Evolutionary conservation across 2,797 vertebrate genomes (phyloP), one percentile per base, ranked within the genome.

Genomic region (Alca torda): DNA sequence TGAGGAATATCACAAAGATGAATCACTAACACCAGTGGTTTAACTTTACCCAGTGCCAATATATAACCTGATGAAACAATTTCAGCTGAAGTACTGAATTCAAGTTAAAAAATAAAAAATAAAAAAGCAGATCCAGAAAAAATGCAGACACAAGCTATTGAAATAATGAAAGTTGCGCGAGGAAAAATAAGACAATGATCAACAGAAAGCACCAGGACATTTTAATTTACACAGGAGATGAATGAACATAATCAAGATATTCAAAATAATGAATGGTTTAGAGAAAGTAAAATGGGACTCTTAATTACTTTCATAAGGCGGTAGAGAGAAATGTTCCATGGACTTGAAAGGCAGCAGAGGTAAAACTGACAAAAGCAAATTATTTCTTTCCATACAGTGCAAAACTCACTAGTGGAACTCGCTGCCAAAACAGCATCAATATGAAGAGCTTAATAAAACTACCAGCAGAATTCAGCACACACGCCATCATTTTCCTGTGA

Each of bases 191-290:
- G 65, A 72, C 8, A 30, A 72, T 5, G 28, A 86, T 5, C 20
- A 86, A 70, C 30, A 80, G 56, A 70, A 91, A 83, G 39, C 45
- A n/a, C 5, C 16, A 70, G 26, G 28, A 45, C 20, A 64, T 86
- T 86, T 93, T 81, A 64, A 77, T 90, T 88, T 81, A 86, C 14
- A 65, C 4, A 75, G 65, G 87, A 61, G 76, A 89, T 51, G 37
- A 93, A 95, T 61, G 13, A 93, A 86, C 24, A 46, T 67, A 87
- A 87, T 87, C 39, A 87, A 80, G 76, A 74, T 68, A 78, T 18
- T 90, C 3, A 84, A 91, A 83, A 84, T 68, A 93, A 90, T 64
- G n/a, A 93, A 88, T 35, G 37, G 14, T 73, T 93, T 88, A 65
- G 26, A 65, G n/a, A 88, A 43, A 84, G 53, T 54, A 88, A 85